These are phyloP conservation scores for Chelon auratus DNA, from an alignment of 2,797 vertebrate species.

Conservation along the genomic window DNA sequence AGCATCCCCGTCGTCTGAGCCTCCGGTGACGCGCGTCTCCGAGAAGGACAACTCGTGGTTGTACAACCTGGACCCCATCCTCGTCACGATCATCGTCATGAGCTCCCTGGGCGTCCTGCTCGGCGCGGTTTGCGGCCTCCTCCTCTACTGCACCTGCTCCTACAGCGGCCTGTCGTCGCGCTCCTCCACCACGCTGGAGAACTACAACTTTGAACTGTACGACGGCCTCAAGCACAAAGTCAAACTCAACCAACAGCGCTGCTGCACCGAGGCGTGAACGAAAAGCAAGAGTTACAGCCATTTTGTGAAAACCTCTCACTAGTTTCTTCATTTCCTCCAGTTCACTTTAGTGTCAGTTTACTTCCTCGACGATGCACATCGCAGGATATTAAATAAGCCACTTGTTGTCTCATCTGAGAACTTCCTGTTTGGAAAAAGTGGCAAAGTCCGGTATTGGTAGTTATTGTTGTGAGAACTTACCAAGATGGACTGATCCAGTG, in stretches of 20 bases:
- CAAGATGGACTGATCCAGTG: conserved; percentile 40
- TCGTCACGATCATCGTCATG: conserved; percentile 99
- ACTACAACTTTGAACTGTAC: conserved; percentile 99
- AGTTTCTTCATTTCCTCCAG: conserved; percentile 66
- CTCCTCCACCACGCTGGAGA: conserved; percentile 97
- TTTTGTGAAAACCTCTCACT: conserved; percentile 56
- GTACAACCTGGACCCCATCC: conserved; percentile 95
- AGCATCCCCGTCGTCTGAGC: conserved; percentile 85
- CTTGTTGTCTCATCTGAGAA: conserved; percentile 21
- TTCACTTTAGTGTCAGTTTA: conserved; percentile 63
- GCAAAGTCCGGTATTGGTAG: conserved; percentile 42
- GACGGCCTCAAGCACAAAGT: conserved; percentile 99
- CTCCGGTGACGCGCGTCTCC: conserved; percentile 84
- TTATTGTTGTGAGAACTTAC: conserved; percentile 40
- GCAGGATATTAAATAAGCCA: conserved; percentile 28
- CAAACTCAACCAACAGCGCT: conserved; percentile 98
- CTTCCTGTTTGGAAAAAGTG: conserved; percentile 36
- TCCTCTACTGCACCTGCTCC: conserved; percentile 97
- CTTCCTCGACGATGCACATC: conserved; percentile 48
- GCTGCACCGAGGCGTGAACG: conserved; percentile 88
- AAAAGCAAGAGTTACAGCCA: conserved; percentile 19
- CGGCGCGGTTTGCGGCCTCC: conserved; percentile 95
- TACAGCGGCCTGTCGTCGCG: conserved; percentile 93
- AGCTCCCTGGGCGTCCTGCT: conserved; percentile 95
- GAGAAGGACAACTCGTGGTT: conserved; percentile 97